Evolutionary conservation across 2,113 vertebrate species (phyloP), one percentile per base, ranked within the genome.

Genomic region (Fregata magnificens): DNA sequence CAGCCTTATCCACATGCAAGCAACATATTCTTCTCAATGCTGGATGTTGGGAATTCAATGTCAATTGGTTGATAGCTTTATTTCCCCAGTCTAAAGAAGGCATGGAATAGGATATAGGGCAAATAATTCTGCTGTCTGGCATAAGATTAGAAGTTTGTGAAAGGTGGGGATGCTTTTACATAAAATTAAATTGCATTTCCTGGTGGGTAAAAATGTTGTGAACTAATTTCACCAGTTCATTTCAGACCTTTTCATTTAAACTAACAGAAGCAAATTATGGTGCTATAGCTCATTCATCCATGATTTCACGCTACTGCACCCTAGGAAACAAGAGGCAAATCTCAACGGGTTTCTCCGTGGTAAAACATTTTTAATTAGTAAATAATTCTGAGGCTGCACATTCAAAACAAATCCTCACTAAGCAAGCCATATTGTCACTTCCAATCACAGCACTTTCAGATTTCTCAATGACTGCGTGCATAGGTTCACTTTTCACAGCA

Each of bases 301-400:
- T 94, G 93, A 98, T 97, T 98, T 98, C 97, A 96, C 11, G 69
- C 90, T 97, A 74, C 82, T 95, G 67, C 97, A 98, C 98, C 86
- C 91, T 96, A 93, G 93, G 97, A 98, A 98, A 98, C 94, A 95
- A 97, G 94, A 97, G 91, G 90, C 73, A 97, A 97, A 95, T 94
- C 97, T 97, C 97, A 88, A 91, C 34, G 78, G 96, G 93, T 91
- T 96, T 96, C 94, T 96, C 95, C 4, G 3, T 93, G 87, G 88
- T 96, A 95, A 97, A 98, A 94, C 84, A 95, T 82, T 97, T 98
- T 98, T 98, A 98, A 98, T 98, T 98, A 98, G 96, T 95, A 98
- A 98, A 98, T 97, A 97, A 98, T 98, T 95, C 95, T 97, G 94
- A 95, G 96, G 73, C 91, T 96, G 83, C 66, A 61, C 53, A 88